Conservation (phyloP, 2,888 invertebrate genomes). For the Gari tellinella region DNA sequence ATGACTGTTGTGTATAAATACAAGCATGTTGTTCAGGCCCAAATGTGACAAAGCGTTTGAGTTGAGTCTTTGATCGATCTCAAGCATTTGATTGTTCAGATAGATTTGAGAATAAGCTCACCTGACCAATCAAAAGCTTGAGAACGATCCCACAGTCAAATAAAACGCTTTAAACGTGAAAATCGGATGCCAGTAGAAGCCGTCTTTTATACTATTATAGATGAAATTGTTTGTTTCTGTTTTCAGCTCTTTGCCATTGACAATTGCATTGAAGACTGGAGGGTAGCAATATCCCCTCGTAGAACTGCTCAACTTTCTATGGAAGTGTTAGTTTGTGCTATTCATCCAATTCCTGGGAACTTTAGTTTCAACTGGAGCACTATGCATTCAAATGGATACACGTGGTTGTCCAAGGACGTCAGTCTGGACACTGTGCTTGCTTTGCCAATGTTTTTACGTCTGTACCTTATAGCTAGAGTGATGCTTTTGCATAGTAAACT, state of each 20-base stretch:
- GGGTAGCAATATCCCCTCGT: slow-evolving; percentile 99
- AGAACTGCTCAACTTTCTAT: slow-evolving; percentile 88
- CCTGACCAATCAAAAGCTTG: too few relatives aligned
- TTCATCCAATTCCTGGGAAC: slow-evolving; percentile 99
- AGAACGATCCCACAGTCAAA: too few relatives aligned
- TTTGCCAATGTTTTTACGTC: slow-evolving; percentile 99
- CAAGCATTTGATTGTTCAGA: too few relatives aligned
- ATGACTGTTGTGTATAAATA: too few relatives aligned
- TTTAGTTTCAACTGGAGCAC: slow-evolving; percentile 98
- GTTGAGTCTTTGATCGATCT: too few relatives aligned
- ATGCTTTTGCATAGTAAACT: slow-evolving; percentile 99
- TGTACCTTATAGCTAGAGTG: slow-evolving; percentile 99
- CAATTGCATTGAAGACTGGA: slow-evolving; percentile 99
- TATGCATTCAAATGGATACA: slow-evolving; percentile 67
- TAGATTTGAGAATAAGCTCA: too few relatives aligned
- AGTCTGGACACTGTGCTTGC: slow-evolving; percentile 95
- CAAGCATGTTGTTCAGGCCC: too few relatives aligned
- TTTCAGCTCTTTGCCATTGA: slow-evolving; percentile 99
- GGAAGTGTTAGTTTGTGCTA: slow-evolving; percentile 94
- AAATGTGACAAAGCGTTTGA: too few relatives aligned
- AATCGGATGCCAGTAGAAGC: too few relatives aligned
- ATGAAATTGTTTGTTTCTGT: too few relatives aligned
- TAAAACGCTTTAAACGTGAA: too few relatives aligned
- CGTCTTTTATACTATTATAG: too few relatives aligned
- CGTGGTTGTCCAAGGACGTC: slow-evolving; percentile 69